phyloP scores from a whole-genome alignment of 2,888 invertebrate genomes.

The Minunthozetes semirufus region DNA sequence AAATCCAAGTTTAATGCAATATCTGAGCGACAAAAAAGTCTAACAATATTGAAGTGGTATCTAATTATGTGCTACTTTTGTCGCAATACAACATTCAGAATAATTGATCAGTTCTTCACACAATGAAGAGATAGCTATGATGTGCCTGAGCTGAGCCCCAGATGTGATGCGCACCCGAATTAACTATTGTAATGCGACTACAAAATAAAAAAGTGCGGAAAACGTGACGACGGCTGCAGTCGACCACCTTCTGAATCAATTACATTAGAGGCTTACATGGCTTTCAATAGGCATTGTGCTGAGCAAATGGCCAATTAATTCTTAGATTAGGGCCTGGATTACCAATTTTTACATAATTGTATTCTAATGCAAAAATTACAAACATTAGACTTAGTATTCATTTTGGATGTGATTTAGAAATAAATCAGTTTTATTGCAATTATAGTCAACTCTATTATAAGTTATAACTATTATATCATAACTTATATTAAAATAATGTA shows the following conservation, averaged over 20 bases:
- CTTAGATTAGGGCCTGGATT: conserved; percentile 7
- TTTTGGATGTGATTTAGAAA: not conserved
- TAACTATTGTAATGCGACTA: conserved; percentile 11
- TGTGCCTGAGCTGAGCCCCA: not conserved
- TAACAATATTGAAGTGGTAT: conserved; percentile 12
- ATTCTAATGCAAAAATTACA: conserved; percentile 12
- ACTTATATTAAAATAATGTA: not conserved
- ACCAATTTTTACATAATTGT: conserved; percentile 21
- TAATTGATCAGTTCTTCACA: not conserved
- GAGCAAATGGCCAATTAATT: conserved; percentile 23
- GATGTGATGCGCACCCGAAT: conserved; percentile 7
- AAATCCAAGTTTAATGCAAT: not conserved
- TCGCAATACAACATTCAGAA: conserved; percentile 9
- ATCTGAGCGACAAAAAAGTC: not conserved
- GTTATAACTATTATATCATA: conserved; percentile 7
- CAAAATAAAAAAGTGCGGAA: not conserved
- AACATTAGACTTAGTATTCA: conserved; percentile 1
- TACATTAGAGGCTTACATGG: conserved; percentile 12
- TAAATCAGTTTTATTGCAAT: conserved; percentile 17
- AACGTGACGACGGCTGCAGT: not conserved
- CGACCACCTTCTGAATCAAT: conserved; percentile 20
- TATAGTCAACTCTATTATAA: too few relatives aligned
- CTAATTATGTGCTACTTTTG: conserved; percentile 25
- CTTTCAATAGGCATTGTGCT: not conserved
- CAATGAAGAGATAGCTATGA: not conserved